Evolutionary conservation across 2,888 invertebrate genomes (phyloP).

Genomic region (Melieria omissa): DNA sequence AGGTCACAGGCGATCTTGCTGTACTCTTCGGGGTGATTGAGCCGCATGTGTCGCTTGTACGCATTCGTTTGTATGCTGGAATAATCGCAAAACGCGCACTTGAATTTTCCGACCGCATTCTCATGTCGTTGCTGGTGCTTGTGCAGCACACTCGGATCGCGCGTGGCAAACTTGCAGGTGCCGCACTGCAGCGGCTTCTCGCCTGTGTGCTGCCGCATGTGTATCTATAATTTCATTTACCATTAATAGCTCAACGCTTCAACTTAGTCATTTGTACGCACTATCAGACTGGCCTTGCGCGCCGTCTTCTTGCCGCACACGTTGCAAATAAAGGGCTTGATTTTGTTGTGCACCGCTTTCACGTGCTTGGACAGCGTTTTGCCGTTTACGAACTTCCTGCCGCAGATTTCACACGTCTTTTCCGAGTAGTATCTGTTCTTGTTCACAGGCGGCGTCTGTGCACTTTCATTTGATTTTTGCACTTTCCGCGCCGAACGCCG

Average conservation of each 20-base stretch:
- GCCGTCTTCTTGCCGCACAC: conserved; percentile 80
- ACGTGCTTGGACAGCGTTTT: conserved; percentile 77
- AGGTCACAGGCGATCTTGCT: conserved; percentile 59
- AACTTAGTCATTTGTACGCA: conserved; percentile 49
- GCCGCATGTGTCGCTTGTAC: conserved; percentile 72
- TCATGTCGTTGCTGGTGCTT: conserved; percentile 75
- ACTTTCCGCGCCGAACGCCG: conserved; percentile 42
- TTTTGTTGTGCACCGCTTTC: conserved; percentile 78
- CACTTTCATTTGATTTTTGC: conserved; percentile 15
- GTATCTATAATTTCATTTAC: conserved; percentile 68
- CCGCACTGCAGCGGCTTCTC: conserved; percentile 81
- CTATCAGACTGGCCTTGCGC: conserved; percentile 76
- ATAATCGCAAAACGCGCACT: conserved; percentile 77
- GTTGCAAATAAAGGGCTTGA: conserved; percentile 79
- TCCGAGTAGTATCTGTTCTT: conserved; percentile 70
- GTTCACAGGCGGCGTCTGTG: conserved; percentile 40
- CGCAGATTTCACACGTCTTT: conserved; percentile 76
- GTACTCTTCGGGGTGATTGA: conserved; percentile 69
- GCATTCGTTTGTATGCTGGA: conserved; percentile 77
- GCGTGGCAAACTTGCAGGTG: conserved; percentile 75
- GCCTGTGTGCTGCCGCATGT: conserved; percentile 80
- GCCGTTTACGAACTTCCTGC: conserved; percentile 75
- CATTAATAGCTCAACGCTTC: not conserved
- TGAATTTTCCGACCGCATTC: conserved; percentile 68
- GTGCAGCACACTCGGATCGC: conserved; percentile 80